Evolutionary conservation across 1,140 invertebrate species (phyloP), one percentile per base, ranked within the genome.

Genomic region (Samia ricini): DNA sequence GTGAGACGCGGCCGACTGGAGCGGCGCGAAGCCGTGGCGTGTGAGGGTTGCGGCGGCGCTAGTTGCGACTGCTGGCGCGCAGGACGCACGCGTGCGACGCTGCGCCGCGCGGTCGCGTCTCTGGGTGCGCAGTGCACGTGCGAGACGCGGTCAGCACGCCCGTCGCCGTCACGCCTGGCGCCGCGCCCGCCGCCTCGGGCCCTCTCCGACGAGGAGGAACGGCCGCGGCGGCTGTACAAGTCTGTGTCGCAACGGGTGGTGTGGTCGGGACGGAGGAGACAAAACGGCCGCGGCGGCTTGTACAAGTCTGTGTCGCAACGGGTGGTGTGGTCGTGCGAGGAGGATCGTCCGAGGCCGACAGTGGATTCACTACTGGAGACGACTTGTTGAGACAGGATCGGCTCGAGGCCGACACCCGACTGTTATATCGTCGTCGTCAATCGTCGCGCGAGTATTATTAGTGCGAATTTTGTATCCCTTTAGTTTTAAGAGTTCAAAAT

Each of bases 401-500:
- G 26, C 48, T 50, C 8, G 48, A 19, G 48, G n/a, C 20, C 52
- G 21, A 22, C 15, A 29, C 6, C 20, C 29, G 49, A 51, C 21
- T 51, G 49, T 20, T 22, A 2, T 71, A 72, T 76, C 70, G 62
- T 72, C 68, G 61, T 71, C 64, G 75, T 71, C 76, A 68, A 8
- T 36, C 33, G 33, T 71, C 74, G 74, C 81, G 81, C 64, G 83
- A 85, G 83, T 85, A 52, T 23, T 52, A 85, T 81, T 88, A 88
- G 81, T 77, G 74, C 77, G 79, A 85, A 81, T 86, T 87, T 86
- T 85, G 74, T 86, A 86, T 83, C 78, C 81, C 68, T 69, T 74
- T 85, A 86, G 79, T 56, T 77, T 19, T 89, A 86, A 87, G 84
- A 66, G 81, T 85, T 89, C 84, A 78, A 89, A 85, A 85, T 85